A percentile compares a stretch with the other conserved stretches of the same genome.
Evolutionary conservation across 2,113 vertebrate genomes (phyloP).

Genomic region (Maylandia zebra): DNA sequence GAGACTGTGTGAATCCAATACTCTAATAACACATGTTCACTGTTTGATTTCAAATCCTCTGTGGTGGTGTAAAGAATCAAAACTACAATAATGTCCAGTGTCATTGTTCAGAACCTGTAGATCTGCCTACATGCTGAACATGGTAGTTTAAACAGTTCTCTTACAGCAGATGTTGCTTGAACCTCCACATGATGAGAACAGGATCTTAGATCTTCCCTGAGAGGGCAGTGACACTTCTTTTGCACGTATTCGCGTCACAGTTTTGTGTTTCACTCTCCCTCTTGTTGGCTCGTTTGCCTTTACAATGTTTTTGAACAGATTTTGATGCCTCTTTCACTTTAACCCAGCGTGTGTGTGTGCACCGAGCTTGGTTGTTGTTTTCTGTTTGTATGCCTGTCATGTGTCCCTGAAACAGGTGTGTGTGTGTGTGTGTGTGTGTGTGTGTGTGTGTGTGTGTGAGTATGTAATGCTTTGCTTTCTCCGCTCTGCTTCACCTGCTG

Average conservation of each 20-base stretch:
- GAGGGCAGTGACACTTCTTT: neutral
- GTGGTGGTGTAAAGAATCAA: accelerated
- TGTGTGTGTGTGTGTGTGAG: neutral
- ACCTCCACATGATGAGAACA: neutral
- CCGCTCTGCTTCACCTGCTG: constrained; percentile 62
- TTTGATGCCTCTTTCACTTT: neutral
- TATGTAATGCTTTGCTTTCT: constrained; percentile 63
- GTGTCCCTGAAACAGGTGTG: neutral
- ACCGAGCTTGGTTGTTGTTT: neutral
- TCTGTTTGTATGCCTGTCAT: neutral
- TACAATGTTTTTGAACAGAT: neutral
- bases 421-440: neutral
- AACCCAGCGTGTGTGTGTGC: accelerated
- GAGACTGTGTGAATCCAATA: neutral
- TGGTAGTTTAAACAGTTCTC: accelerated
- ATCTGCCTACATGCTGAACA: neutral
- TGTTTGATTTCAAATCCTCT: neutral
- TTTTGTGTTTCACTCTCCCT: neutral
- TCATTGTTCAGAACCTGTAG: neutral
- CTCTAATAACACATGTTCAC: neutral
- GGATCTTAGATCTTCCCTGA: neutral
- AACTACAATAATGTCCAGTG: accelerated
- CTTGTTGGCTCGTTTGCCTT: neutral
- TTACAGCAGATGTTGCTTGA: neutral
- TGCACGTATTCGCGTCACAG: accelerated